A percentile compares a stretch with the other conserved stretches of the same genome.
Conservation (phyloP, 2,113 vertebrate genomes). For the Terrapene triunguis region DNA sequence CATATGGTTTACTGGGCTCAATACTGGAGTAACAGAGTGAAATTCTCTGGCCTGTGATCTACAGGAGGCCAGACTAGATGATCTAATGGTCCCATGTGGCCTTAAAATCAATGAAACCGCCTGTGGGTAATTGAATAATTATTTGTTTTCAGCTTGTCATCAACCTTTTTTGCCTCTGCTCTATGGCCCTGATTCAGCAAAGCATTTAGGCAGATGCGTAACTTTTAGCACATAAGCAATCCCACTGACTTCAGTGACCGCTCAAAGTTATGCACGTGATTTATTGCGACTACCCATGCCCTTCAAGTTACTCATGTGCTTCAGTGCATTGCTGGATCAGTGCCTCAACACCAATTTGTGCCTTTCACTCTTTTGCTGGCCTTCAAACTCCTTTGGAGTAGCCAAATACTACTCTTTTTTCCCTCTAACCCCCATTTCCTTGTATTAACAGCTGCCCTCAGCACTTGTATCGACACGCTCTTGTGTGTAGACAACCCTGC, state of each 20-base stretch:
- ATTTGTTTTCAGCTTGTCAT: not conserved
- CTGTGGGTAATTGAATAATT: not conserved
- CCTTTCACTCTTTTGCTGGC: not conserved
- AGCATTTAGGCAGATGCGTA: rapidly evolving
- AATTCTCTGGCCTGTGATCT: not conserved
- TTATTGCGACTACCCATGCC: not conserved
- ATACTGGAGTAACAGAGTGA: not conserved
- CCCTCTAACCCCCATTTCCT: not conserved
- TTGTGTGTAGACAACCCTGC: not conserved
- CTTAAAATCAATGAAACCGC: not conserved
- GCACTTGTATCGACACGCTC: not conserved
- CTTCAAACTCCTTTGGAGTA: not conserved
- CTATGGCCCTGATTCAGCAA: not conserved
- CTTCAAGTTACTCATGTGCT: not conserved
- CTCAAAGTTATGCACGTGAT: rapidly evolving
- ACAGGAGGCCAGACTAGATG: not conserved
- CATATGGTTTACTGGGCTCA: not conserved
- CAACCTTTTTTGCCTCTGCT: not conserved
- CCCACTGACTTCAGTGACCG: rapidly evolving
- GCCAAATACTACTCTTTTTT: not conserved
- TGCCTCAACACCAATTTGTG: not conserved
- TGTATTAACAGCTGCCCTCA: not conserved
- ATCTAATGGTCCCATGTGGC: not conserved
- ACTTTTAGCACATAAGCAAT: not conserved
- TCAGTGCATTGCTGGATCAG: not conserved